These are phyloP conservation scores for Orgyia antiqua DNA, from an alignment of 2,888 invertebrate genomes.

Conservation along the genomic window DNA sequence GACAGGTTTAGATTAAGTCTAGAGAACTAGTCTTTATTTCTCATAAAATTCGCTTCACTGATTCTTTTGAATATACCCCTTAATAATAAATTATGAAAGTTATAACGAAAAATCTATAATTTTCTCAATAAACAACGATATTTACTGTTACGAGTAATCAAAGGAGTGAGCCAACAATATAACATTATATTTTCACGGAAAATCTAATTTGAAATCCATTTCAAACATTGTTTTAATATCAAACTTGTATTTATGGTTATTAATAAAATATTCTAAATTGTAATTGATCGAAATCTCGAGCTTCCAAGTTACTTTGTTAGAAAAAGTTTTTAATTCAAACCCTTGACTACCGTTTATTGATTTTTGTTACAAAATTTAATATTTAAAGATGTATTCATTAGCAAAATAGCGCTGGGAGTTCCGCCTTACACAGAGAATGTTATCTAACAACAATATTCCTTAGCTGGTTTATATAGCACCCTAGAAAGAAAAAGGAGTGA, in stretches of 20 bases:
- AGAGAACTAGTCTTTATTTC: no score
- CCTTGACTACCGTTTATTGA: constrained; percentile 19
- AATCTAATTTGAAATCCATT: constrained; percentile 1
- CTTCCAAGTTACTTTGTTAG: constrained; percentile 13
- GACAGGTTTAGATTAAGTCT: no score
- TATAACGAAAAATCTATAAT: no score
- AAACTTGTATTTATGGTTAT: constrained; percentile 4
- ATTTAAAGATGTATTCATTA: no score
- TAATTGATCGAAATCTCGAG: constrained; percentile 14
- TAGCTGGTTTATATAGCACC: no score
- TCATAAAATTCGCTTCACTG: no score
- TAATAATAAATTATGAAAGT: no score
- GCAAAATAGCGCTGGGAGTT: no score
- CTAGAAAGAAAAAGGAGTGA: no score
- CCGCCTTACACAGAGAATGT: no score
- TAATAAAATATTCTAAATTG: constrained; percentile 8
- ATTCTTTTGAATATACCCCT: no score
- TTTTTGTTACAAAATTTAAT: constrained; percentile 18
- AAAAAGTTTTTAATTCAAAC: constrained; percentile 23
- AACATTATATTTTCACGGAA: neutral
- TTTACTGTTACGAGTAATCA: neutral
- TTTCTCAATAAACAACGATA: neutral
- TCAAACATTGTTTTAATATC: constrained; percentile 3
- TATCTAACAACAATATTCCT: no score
- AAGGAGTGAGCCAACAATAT: neutral